Evolutionary conservation across 1,140 invertebrate genomes (phyloP).

Genomic region (Plodia interpunctella): DNA sequence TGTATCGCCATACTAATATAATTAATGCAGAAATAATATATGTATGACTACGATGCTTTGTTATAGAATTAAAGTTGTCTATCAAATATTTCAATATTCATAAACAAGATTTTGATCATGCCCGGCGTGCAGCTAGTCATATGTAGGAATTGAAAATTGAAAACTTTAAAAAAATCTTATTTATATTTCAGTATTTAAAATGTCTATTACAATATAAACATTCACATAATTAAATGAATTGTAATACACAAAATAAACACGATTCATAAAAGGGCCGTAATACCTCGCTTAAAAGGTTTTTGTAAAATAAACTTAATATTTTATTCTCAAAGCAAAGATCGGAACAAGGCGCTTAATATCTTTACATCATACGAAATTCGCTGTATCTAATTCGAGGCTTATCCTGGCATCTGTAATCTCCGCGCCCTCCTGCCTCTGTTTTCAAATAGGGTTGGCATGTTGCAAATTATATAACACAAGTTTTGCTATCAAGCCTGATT

Average conservation of each 20-base stretch:
- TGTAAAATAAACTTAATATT: slow-evolving; percentile 62
- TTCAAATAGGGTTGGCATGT: background rate
- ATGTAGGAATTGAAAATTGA: no score
- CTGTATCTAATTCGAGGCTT: slow-evolving; percentile 72
- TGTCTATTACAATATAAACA: background rate
- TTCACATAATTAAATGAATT: background rate
- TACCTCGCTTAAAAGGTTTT: slow-evolving; percentile 42
- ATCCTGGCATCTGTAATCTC: slow-evolving; percentile 73
- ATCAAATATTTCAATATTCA: no score
- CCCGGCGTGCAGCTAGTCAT: no score
- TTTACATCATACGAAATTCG: slow-evolving; percentile 72
- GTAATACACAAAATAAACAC: background rate
- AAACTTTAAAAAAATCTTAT: no score
- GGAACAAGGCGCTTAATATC: slow-evolving; percentile 51
- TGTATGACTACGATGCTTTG: no score
- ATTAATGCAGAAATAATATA: no score
- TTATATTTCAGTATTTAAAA: background rate
- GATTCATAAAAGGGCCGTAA: slow-evolving; percentile 12
- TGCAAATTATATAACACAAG: background rate
- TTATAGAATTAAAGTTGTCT: no score
- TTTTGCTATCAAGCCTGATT: background rate
- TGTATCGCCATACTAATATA: no score
- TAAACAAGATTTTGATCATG: no score
- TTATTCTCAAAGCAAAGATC: slow-evolving; percentile 63
- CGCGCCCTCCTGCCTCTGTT: slow-evolving; percentile 9